Evolutionary conservation across 2,113 vertebrate genomes (phyloP), one percentile per base, ranked within the genome.

Genomic region (Syngnathus scovelli): DNA sequence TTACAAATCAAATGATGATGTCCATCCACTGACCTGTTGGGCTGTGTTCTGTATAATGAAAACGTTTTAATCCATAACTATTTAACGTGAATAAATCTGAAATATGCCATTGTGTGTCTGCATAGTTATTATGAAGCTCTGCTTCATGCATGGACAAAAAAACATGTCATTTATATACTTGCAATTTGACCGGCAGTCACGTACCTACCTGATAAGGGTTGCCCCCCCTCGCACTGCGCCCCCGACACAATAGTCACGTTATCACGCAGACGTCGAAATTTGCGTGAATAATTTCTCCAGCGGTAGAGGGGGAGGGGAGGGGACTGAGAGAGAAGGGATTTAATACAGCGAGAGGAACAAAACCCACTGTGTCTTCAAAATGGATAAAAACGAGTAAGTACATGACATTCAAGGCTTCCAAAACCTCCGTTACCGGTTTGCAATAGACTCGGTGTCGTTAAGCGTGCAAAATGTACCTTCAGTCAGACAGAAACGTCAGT

Each of bases 301-400:
- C 87, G 72, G 90, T 80, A 90, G 90, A 33, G 55, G 55, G 55
- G 55, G 55, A 58, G 90, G 92, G 92, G 90, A 90, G 89, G 90
- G 90, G 91, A 89, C 87, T 84, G 89, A 89, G 83, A 86, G 89
- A 90, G 89, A 86, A 86, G 90, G 89, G 91, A 91, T 92, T 92
- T 91, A 90, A 91, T 88, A 88, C 77, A 88, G 88, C 77, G 78
- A 88, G 85, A 87, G 84, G 84, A 84, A 81, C 81, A 89, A 88
- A 90, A 74, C 83, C 27, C 70, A 89, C 85, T 89, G 79, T 84
- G 85, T 83, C 82, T 88, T 81, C 89, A 83, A 90, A 85, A 93
- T 93, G 92, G 92, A 92, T 85, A 91, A 91, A 91, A 92, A 90
- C 90, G 90, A 93, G 92, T 93, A 89, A 93, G 92, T 93, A 91